A percentile compares a stretch with the other conserved stretches of the same genome.
phyloP scores from a whole-genome alignment of 2,888 invertebrate species.

The Rhynchonema sp. region DNA sequence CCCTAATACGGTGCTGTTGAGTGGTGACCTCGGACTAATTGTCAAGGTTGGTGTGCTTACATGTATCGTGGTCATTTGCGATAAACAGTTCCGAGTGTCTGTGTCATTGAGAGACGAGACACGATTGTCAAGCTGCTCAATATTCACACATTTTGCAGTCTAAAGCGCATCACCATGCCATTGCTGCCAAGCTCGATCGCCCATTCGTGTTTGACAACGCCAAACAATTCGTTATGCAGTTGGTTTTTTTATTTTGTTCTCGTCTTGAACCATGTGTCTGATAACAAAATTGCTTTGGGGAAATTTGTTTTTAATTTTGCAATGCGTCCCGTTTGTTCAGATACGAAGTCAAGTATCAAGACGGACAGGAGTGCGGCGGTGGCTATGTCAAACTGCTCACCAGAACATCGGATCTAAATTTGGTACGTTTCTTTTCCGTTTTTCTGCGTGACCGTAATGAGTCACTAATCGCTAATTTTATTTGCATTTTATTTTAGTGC shows the following conservation, averaged over 20 bases:
- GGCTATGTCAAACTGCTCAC: slow-evolving; percentile 85
- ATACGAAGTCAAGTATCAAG: slow-evolving; percentile 51
- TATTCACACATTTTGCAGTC: no score
- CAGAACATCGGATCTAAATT: slow-evolving; percentile 44
- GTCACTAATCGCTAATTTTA: neutral
- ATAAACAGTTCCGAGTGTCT: no score
- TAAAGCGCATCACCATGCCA: slow-evolving; percentile 88
- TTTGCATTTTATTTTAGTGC: slow-evolving; percentile 4
- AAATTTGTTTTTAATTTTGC: neutral
- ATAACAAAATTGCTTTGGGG: no score
- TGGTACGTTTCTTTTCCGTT: slow-evolving; percentile 30
- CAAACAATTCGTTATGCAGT: slow-evolving; percentile 64
- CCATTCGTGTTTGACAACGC: slow-evolving; percentile 63
- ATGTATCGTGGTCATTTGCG: no score
- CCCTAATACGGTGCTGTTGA: slow-evolving; percentile 53
- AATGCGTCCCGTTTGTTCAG: slow-evolving; percentile 16
- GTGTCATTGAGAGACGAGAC: no score
- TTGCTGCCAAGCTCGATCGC: slow-evolving; percentile 52
- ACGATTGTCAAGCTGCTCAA: no score
- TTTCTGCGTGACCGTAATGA: no score
- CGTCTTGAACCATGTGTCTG: no score
- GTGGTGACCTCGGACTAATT: slow-evolving; percentile 65
- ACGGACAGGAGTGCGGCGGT: slow-evolving; percentile 95
- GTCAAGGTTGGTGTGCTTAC: slow-evolving; percentile 41
- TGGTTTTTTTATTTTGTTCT: slow-evolving; percentile 39